Evolutionary conservation across 2,888 invertebrate genomes (phyloP).

Genomic region (Drosophila aldrichi): DNA sequence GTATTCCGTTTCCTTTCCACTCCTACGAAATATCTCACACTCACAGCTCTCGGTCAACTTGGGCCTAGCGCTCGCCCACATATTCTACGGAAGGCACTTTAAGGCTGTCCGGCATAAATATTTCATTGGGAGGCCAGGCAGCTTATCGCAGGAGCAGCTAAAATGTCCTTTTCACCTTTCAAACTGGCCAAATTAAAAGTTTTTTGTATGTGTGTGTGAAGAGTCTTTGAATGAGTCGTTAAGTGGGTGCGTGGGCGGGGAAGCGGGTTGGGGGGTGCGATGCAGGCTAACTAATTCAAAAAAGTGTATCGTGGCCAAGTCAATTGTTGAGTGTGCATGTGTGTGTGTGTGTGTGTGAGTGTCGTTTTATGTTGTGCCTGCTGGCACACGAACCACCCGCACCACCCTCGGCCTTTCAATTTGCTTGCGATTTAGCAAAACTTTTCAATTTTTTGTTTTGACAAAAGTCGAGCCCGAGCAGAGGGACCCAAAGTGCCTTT

Average conservation of each 20-base stretch:
- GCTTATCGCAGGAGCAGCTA: slow-evolving; percentile 33
- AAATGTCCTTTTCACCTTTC: slow-evolving; percentile 68
- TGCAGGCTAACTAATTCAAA: slow-evolving; percentile 36
- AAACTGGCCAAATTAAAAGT: slow-evolving; percentile 76
- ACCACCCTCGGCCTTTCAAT: slow-evolving; percentile 54
- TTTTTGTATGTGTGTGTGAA: slow-evolving; percentile 25
- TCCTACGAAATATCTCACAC: background rate
- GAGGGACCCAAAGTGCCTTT: slow-evolving; percentile 15
- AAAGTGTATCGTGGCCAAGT: slow-evolving; percentile 43
- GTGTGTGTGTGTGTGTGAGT: slow-evolving; percentile 10
- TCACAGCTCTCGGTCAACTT: slow-evolving; percentile 5
- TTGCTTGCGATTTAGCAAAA: slow-evolving; percentile 67
- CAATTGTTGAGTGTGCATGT: slow-evolving; percentile 45
- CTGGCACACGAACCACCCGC: slow-evolving; percentile 26
- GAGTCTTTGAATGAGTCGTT: slow-evolving; percentile 54
- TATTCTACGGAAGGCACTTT: slow-evolving; percentile 7
- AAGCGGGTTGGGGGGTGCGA: background rate
- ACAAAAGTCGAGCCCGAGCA: slow-evolving; percentile 36
- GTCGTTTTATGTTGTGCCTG: slow-evolving; percentile 28
- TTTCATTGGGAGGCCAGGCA: slow-evolving; percentile 57
- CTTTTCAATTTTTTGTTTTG: slow-evolving; percentile 70
- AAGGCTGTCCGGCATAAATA: slow-evolving; percentile 68
- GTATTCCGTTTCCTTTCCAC: background rate
- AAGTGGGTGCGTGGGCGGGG: slow-evolving; percentile 4
- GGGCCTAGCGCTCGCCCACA: slow-evolving; percentile 16